Conservation (phyloP, 2,888 invertebrate species). For the Dasysyrphus tricinctus region DNA sequence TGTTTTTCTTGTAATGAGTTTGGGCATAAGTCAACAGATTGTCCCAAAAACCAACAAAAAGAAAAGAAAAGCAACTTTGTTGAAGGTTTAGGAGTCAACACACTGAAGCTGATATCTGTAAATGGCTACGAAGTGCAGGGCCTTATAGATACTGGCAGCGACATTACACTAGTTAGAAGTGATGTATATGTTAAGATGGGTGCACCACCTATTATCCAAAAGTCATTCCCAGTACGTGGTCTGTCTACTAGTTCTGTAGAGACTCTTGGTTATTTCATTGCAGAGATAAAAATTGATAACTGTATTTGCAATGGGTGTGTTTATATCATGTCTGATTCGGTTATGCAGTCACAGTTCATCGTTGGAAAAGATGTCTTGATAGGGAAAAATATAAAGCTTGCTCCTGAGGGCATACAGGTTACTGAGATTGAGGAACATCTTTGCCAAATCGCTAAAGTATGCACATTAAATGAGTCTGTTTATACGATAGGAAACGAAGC, state of each 20-base stretch:
- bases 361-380: not conserved
- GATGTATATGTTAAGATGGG: not conserved
- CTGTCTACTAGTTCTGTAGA: not conserved
- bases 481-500: not conserved
- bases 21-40: conserved; percentile 2
- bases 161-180: conserved; percentile 14
- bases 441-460: not conserved
- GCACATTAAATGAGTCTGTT: not conserved
- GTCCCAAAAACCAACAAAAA: not conserved
- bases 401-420: not conserved
- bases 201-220: not conserved
- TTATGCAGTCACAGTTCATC: conserved; percentile 3
- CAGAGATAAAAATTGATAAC: not conserved
- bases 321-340: conserved; percentile 12
- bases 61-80: not conserved
- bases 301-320: not conserved
- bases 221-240: not conserved
- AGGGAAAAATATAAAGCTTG: not conserved
- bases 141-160: conserved; percentile 5
- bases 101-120: not conserved
- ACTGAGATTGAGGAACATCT: conserved; percentile 6
- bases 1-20: too few species aligned
- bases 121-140: conserved; percentile 11
- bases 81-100: not conserved
- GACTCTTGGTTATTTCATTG: not conserved